Percentiles rank a stretch among this genome's conserved stretches.
phyloP scores from a whole-genome alignment of 1,140 invertebrate species.

The Lasioglossum albipes region DNA sequence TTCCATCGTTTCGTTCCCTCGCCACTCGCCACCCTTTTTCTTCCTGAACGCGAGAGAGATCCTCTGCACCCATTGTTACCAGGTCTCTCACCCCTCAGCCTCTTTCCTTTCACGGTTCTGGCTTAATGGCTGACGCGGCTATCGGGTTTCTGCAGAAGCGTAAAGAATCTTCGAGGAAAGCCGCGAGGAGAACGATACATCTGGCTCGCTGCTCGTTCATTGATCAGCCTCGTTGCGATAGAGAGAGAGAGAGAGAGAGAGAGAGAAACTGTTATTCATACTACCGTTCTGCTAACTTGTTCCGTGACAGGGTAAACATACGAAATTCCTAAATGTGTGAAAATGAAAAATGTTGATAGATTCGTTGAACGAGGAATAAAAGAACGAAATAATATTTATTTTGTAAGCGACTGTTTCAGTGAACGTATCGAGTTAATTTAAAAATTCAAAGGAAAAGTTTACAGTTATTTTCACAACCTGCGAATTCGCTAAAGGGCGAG shows the following conservation, averaged over 20 bases:
- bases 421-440: too few species aligned
- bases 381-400: too few species aligned
- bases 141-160: slow-evolving; percentile 76
- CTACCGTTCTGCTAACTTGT: neutral
- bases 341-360: too few species aligned
- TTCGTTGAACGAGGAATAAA: too few species aligned
- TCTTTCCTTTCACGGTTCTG: slow-evolving; percentile 62
- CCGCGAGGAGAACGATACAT: slow-evolving; percentile 42
- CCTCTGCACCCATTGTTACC: slow-evolving; percentile 53
- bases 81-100: slow-evolving; percentile 46
- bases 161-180: slow-evolving; percentile 70
- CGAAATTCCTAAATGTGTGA: too few species aligned
- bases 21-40: slow-evolving; percentile 6
- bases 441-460: too few species aligned
- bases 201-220: neutral
- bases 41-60: neutral
- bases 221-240: neutral
- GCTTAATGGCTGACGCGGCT: slow-evolving; percentile 72
- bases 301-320: too few species aligned
- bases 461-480: neutral
- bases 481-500: neutral
- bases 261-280: neutral
- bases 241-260: too few species aligned
- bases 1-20: neutral
- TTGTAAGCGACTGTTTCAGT: too few species aligned